A percentile compares a stretch with the other conserved stretches of the same genome.
Evolutionary conservation across 2,888 invertebrate genomes (phyloP).

Genomic region (Drosophila prostipennis): DNA sequence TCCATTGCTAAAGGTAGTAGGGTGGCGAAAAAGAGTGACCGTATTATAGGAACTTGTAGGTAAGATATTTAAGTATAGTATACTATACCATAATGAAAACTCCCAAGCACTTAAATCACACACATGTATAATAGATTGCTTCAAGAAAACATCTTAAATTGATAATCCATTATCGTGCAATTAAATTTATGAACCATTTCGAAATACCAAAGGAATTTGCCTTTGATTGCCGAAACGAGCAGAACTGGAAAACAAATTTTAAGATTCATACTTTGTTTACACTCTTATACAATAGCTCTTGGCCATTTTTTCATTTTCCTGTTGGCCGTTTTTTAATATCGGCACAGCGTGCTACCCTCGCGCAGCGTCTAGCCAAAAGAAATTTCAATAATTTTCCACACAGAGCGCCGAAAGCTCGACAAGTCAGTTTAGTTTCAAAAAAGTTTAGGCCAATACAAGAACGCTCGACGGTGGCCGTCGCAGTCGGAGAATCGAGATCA

Average conservation of each 20-base stretch:
- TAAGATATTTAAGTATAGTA: slow-evolving; percentile 2
- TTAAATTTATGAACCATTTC: slow-evolving; percentile 26
- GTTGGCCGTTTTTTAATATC: slow-evolving; percentile 7
- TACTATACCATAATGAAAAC: neutral
- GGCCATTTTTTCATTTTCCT: slow-evolving; percentile 19
- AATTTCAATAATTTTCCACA: slow-evolving; percentile 76
- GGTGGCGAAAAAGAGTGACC: slow-evolving; percentile 53
- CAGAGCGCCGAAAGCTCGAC: slow-evolving; percentile 53
- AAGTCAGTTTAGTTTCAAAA: slow-evolving; percentile 75
- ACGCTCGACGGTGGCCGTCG: slow-evolving; percentile 41
- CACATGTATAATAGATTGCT: slow-evolving; percentile 6
- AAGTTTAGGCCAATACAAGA: slow-evolving; percentile 78
- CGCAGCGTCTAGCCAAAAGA: slow-evolving; percentile 62
- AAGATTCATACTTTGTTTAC: slow-evolving; percentile 39
- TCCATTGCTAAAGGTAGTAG: slow-evolving; percentile 62
- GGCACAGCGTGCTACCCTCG: slow-evolving; percentile 38
- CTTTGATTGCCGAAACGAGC: slow-evolving; percentile 14
- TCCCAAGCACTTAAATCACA: slow-evolving; percentile 6
- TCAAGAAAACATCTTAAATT: slow-evolving; percentile 8
- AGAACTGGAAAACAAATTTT: slow-evolving; percentile 17
- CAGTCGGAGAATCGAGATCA: slow-evolving; percentile 24
- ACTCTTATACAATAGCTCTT: neutral
- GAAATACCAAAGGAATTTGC: slow-evolving; percentile 29
- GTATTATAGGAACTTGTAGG: neutral
- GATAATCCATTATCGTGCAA: slow-evolving; percentile 33